Evolutionary conservation across 2,888 invertebrate species (phyloP).

Genomic region (Chromoteleia sp.): DNA sequence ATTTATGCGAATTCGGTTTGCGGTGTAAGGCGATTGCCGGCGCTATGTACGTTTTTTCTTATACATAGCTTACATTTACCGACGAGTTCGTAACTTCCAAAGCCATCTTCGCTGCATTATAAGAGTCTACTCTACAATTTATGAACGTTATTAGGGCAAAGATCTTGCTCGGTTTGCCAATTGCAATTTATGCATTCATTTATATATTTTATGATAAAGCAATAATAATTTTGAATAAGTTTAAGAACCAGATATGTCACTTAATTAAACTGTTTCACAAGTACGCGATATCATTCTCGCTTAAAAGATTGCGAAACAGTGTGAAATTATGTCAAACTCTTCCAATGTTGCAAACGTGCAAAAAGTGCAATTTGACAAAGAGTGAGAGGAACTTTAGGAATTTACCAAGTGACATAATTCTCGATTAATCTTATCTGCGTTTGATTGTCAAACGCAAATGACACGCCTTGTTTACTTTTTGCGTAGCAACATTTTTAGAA

Average conservation of each 20-base stretch:
- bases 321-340: no score
- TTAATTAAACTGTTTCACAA: no score
- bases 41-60: slow-evolving; percentile 5
- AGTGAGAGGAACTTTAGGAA: no score
- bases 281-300: no score
- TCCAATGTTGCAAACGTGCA: no score
- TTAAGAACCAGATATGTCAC: no score
- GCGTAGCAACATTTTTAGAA: background rate
- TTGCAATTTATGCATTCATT: background rate
- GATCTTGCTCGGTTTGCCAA: background rate
- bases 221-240: no score
- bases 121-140: slow-evolving; percentile 15
- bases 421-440: slow-evolving; percentile 12
- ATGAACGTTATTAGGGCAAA: slow-evolving; percentile 15
- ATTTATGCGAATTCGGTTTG: slow-evolving; percentile 8
- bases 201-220: background rate
- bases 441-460: background rate
- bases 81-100: slow-evolving; percentile 15
- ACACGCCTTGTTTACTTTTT: background rate
- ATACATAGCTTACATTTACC: slow-evolving; percentile 15
- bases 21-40: slow-evolving; percentile 16
- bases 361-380: no score
- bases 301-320: no score
- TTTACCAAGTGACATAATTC: background rate
- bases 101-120: slow-evolving; percentile 13